A percentile compares a stretch with the other conserved stretches of the same genome.
phyloP scores from a whole-genome alignment of 2,113 vertebrate species.

The Poeciliopsis retropinna region DNA sequence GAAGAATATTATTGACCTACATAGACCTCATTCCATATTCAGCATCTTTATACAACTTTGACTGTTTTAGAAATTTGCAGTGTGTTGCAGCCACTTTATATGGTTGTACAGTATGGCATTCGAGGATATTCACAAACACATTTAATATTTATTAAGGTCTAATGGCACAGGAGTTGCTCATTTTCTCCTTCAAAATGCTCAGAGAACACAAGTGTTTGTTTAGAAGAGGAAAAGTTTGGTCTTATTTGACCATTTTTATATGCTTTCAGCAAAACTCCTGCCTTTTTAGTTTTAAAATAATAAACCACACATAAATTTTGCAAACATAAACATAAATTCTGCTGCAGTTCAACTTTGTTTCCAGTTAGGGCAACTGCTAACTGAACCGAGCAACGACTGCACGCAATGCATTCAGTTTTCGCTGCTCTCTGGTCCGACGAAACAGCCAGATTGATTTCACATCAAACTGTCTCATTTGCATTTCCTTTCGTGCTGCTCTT shows the following conservation, averaged over 20 bases:
- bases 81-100: constrained; percentile 2
- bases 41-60: constrained; percentile 28
- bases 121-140: constrained; percentile 18
- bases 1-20: constrained; percentile 68
- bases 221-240: background rate
- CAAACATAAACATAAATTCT: too few species aligned
- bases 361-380: background rate
- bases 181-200: background rate
- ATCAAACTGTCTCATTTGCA: background rate
- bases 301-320: too few species aligned
- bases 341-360: too few species aligned
- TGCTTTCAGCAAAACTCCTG: too few species aligned
- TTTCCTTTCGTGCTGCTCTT: background rate
- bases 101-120: constrained; percentile 12
- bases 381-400: background rate
- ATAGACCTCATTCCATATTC: constrained; percentile 47
- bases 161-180: background rate
- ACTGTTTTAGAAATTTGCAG: constrained; percentile 31
- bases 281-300: too few species aligned
- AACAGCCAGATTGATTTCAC: background rate
- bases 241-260: too few species aligned
- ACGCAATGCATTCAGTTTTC: background rate
- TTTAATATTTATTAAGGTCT: background rate
- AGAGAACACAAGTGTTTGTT: background rate
- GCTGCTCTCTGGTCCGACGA: too few species aligned